These are phyloP conservation scores for Chaetops frenatus DNA, from an alignment of 2,113 vertebrate genomes.

Conservation along the genomic window DNA sequence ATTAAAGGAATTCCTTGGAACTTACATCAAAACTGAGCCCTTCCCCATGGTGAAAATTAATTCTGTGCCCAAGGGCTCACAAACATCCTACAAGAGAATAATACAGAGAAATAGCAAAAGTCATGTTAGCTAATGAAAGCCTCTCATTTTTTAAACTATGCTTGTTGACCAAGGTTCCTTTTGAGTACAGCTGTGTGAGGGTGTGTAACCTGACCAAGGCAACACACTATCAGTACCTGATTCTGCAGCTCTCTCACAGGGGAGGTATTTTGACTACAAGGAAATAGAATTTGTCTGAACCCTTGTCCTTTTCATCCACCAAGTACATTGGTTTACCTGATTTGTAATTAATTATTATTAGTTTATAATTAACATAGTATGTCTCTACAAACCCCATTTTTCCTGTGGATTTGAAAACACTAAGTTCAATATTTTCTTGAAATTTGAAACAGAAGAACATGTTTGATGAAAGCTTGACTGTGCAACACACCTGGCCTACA, in stretches of 20 bases:
- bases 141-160: neutral
- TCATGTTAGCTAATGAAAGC: neutral
- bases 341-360: neutral
- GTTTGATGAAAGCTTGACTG: neutral
- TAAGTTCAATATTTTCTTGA: neutral
- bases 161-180: neutral
- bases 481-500: neutral
- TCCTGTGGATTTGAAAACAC: neutral
- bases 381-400: neutral
- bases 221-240: neutral
- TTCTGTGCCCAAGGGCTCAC: neutral
- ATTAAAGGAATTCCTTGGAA: neutral
- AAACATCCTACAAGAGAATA: neutral
- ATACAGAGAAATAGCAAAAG: neutral
- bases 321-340: neutral
- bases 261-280: neutral
- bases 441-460: neutral
- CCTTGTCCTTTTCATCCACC: neutral
- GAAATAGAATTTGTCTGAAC: neutral
- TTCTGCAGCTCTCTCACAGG: neutral
- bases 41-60: neutral
- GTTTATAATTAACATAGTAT: neutral
- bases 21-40: neutral
- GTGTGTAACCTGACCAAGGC: neutral
- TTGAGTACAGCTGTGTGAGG: neutral